Base-by-base conservation (phyloP, 1,140 invertebrate genomes). In the Holotrichia oblita region DNA sequence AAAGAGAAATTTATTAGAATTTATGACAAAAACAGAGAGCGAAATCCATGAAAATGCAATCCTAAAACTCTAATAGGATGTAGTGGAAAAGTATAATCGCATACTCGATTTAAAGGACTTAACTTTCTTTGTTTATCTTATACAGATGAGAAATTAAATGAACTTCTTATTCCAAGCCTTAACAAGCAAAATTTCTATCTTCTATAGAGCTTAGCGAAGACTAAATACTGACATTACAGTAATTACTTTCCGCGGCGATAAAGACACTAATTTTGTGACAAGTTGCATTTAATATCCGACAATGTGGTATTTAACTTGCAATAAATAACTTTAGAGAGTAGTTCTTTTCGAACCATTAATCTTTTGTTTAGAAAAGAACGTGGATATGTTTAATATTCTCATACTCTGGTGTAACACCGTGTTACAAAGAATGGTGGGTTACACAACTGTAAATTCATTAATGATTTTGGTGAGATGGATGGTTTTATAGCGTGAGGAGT, bases 311-410 rank as follows among this genome's bases (percentile, higher is more conserved):
- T 55, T 55, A 55, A 69, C 20, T 69, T 69, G 61, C 27, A 69
- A 24, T 69, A 34, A 69, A 24, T 24, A 69, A 27, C 22, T 22
- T 69, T 69, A 10, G 20, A 22, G 17, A 24, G 22, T 69, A 2
- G 8, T 22, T 10, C 10, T 12, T 24, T 69, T 27, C 9, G 22
- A 27, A 69, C 27, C 61, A 69, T 69, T 69, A 69, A 69, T 69
- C 61, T 69, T 69, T 69, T 69, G 48, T 69, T 69, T 24, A 22
- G 61, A 69, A 24, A 69, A 69, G 61, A 55, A 55, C 14, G 61
- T 69, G 22, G 12, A 69, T 20, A 22, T 69, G 61, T 69, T 24
- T 69, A 69, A 34, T 27, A 69, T 34, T 24, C 61, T 34, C 61
- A 69, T 69, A 69, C 27, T 27, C 10, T 22, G 61, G 61, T 69